Percentiles rank a stretch among this genome's conserved stretches.
Evolutionary conservation across 2,888 invertebrate species (phyloP).

Genomic region (Megalurothrips usitatus): DNA sequence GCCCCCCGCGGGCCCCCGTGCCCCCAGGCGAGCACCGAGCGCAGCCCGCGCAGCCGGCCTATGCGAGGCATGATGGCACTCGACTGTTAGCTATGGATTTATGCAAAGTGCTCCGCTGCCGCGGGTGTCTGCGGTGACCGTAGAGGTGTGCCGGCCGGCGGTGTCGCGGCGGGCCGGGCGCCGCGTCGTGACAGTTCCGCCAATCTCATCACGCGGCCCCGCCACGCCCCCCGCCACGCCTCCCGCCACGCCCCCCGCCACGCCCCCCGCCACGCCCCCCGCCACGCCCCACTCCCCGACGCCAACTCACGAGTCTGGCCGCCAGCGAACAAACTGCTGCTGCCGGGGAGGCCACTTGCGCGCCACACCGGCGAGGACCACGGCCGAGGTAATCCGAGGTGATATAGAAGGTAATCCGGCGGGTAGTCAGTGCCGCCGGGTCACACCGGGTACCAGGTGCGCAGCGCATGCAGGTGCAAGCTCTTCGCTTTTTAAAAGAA

Average conservation of each 20-base stretch:
- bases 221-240: background rate
- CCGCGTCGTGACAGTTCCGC: background rate
- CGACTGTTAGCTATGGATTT: slow-evolving; percentile 5
- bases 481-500: too few relatives aligned
- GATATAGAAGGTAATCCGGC: too few relatives aligned
- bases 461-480: too few relatives aligned
- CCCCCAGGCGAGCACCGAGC: background rate
- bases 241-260: too few relatives aligned
- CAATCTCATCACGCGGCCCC: background rate
- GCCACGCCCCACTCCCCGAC: too few relatives aligned
- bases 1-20: background rate
- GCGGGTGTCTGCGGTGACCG: background rate
- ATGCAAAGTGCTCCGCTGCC: background rate
- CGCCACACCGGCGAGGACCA: background rate
- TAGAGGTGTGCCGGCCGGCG: background rate
- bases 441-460: too few relatives aligned
- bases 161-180: background rate
- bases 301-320: background rate
- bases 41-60: background rate
- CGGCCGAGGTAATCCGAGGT: background rate
- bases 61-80: background rate
- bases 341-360: background rate
- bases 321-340: background rate
- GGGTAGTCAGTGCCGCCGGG: too few relatives aligned
- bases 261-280: too few relatives aligned